phyloP scores from a whole-genome alignment of 2,888 invertebrate genomes.

The Tetramorium bicarinatum region DNA sequence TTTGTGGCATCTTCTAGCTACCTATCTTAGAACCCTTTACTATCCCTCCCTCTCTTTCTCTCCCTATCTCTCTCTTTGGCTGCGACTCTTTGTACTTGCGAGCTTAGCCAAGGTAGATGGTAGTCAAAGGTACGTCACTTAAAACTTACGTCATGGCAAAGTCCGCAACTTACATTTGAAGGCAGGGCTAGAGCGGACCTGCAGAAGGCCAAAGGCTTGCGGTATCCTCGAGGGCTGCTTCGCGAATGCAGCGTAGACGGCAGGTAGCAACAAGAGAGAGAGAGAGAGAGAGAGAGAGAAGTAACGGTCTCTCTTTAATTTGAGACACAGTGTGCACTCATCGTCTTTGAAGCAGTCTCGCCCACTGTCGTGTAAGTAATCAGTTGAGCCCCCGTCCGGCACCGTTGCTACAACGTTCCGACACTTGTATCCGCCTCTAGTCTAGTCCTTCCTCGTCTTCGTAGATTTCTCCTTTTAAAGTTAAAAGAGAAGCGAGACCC shows the following conservation, averaged over 20 bases:
- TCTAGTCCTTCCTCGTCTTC: constrained; percentile 64
- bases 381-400: constrained; percentile 76
- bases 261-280: constrained; percentile 51
- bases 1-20: constrained; percentile 26
- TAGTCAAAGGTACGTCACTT: constrained; percentile 70
- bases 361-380: constrained; percentile 81
- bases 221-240: constrained; percentile 63
- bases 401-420: constrained; percentile 41
- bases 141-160: constrained; percentile 70
- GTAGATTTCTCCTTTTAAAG: constrained; percentile 54
- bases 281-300: constrained; percentile 11
- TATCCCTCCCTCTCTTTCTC: neutral
- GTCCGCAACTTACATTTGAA: constrained; percentile 74
- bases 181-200: constrained; percentile 58
- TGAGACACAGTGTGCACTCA: constrained; percentile 77
- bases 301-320: constrained; percentile 82
- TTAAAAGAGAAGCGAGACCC: constrained; percentile 8
- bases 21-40: constrained; percentile 5
- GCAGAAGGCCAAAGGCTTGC: constrained; percentile 62
- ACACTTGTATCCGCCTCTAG: constrained; percentile 62
- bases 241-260: constrained; percentile 27
- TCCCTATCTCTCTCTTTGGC: neutral
- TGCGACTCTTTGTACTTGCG: constrained; percentile 67
- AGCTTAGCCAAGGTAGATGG: constrained; percentile 27
- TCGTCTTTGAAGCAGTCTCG: constrained; percentile 83